phyloP scores from a whole-genome alignment of 2,888 invertebrate genomes.

The Perizoma flavofasciatum region DNA sequence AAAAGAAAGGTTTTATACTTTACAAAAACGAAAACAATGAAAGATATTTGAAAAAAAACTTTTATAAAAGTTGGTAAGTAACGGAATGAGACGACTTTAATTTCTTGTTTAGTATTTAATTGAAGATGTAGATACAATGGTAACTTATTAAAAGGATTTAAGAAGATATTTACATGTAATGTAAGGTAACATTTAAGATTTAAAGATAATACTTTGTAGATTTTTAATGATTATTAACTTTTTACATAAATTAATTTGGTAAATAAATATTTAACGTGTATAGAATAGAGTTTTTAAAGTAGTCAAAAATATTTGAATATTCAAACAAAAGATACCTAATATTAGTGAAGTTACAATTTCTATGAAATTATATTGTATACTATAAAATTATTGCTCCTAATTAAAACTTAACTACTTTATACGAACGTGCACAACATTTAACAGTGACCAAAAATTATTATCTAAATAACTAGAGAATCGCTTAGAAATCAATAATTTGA shows the following conservation, averaged over 20 bases:
- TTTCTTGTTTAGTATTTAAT: constrained; percentile 64
- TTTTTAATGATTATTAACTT: constrained; percentile 38
- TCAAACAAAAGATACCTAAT: constrained; percentile 30
- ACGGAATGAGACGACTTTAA: constrained; percentile 38
- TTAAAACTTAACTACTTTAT: constrained; percentile 67
- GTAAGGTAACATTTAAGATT: constrained; percentile 67
- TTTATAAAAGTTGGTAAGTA: constrained; percentile 11
- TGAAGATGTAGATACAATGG: constrained; percentile 77
- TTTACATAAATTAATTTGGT: constrained; percentile 31
- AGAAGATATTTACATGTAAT: constrained; percentile 78
- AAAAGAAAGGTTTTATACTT: too few species aligned
- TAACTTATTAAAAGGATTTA: constrained; percentile 77
- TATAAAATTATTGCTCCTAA: too few species aligned
- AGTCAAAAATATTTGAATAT: constrained; percentile 22
- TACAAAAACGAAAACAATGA: constrained; percentile 31
- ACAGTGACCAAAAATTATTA: constrained; percentile 81
- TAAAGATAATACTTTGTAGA: constrained; percentile 64
- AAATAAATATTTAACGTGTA: constrained; percentile 30
- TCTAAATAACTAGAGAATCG: constrained; percentile 68
- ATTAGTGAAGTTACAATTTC: constrained; percentile 36
- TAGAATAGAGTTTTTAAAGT: constrained; percentile 18
- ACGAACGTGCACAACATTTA: constrained; percentile 83
- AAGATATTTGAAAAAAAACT: constrained; percentile 16
- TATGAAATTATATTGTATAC: constrained; percentile 78
- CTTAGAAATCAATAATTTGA: constrained; percentile 51